Conservation (phyloP, 1,140 invertebrate species). For the Calycopis cecrops region DNA sequence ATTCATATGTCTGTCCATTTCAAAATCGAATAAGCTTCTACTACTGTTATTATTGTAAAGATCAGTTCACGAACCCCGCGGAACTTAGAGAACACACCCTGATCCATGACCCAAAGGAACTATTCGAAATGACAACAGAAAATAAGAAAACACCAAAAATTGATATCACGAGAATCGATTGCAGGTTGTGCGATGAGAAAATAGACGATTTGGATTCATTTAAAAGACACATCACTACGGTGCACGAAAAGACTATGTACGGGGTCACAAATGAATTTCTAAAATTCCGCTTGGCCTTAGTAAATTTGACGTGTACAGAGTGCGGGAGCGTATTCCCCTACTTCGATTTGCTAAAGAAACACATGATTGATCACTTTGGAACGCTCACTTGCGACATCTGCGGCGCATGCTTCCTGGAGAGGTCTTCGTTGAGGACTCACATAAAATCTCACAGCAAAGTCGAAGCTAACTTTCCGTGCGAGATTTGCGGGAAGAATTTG, state of each 20-base stretch:
- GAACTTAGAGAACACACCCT: constrained; percentile 58
- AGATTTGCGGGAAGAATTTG: constrained; percentile 57
- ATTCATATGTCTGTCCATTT: constrained; percentile 57
- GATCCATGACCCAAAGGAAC: constrained; percentile 42
- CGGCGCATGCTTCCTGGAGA: constrained; percentile 54
- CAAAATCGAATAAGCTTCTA: constrained; percentile 54
- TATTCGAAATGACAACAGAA: constrained; percentile 50
- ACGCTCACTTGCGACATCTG: constrained; percentile 60
- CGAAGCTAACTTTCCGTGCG: constrained; percentile 52
- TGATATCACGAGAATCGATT: constrained; percentile 62
- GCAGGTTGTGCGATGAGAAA: constrained; percentile 47
- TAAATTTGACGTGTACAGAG: constrained; percentile 34
- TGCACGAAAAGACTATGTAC: constrained; percentile 32
- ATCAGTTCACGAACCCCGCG: constrained; percentile 51
- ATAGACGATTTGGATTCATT: constrained; percentile 50
- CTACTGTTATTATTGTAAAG: constrained; percentile 59
- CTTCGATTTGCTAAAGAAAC: constrained; percentile 56
- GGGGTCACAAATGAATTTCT: constrained; percentile 33
- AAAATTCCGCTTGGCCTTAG: constrained; percentile 30
- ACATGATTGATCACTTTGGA: constrained; percentile 61
- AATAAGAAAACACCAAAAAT: constrained; percentile 61
- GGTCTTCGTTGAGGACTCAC: constrained; percentile 46
- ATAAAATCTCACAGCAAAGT: constrained; percentile 52
- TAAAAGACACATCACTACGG: constrained; percentile 41
- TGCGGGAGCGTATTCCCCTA: constrained; percentile 43